Percentiles rank a stretch among this genome's conserved stretches.
phyloP scores from a whole-genome alignment of 2,797 vertebrate genomes.

The Ciconia nigra region DNA sequence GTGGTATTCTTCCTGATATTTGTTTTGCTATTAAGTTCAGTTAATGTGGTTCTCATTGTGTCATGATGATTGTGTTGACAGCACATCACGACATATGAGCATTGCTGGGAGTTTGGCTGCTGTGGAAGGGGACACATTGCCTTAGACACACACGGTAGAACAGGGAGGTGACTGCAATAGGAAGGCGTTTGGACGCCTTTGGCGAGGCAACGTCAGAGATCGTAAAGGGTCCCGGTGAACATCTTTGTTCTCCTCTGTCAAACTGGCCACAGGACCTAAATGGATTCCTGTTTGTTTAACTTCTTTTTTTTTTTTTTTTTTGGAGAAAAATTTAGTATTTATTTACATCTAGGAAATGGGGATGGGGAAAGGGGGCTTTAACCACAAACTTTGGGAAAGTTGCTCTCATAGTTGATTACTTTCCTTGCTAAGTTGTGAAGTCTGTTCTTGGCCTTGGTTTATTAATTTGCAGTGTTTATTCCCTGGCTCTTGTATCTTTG shows the following conservation, averaged over 20 bases:
- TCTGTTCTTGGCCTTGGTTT: not conserved
- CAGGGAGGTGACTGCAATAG: not conserved
- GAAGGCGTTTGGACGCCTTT: not conserved
- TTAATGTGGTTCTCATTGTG: conserved; percentile 6
- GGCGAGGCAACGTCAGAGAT: not conserved
- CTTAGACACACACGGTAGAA: not conserved
- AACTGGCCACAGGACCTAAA: not conserved
- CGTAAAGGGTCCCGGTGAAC: not conserved
- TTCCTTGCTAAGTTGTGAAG: not conserved
- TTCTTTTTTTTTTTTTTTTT: too few species aligned
- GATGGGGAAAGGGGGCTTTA: not conserved
- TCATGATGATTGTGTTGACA: conserved; percentile 3
- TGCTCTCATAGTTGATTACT: not conserved
- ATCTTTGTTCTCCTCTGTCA: not conserved
- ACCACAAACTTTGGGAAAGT: not conserved
- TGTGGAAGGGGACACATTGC: not conserved
- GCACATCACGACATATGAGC: not conserved
- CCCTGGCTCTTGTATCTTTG: not conserved
- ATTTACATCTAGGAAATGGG: not conserved
- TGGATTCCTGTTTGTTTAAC: not conserved
- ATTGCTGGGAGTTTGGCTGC: not conserved
- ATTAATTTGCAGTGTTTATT: not conserved
- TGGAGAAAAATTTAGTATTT: not conserved
- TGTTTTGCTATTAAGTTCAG: conserved; percentile 41
- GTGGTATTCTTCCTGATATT: conserved; percentile 13